phyloP scores from a whole-genome alignment of 2,888 invertebrate species.

The Dasypogon diadema region DNA sequence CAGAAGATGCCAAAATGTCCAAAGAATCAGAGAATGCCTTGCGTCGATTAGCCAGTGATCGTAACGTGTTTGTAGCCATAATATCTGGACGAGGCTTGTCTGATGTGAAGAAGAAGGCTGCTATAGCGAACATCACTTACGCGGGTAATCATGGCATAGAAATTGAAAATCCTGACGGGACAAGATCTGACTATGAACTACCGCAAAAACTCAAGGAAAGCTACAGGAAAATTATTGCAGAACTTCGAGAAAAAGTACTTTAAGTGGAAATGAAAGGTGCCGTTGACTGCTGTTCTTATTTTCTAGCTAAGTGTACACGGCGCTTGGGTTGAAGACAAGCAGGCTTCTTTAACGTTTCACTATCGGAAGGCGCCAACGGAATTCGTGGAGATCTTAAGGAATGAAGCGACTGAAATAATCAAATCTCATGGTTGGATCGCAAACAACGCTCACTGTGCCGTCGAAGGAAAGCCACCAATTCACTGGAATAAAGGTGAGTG shows the following conservation, averaged over 20 bases:
- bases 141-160: slow-evolving; percentile 83
- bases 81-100: slow-evolving; percentile 79
- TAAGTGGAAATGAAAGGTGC: not conserved
- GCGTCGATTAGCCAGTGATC: slow-evolving; percentile 74
- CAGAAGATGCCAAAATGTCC: slow-evolving; percentile 77
- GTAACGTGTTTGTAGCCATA: slow-evolving; percentile 78
- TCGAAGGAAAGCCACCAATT: slow-evolving; percentile 83
- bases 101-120: slow-evolving; percentile 77
- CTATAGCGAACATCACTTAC: slow-evolving; percentile 73
- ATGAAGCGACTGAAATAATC: slow-evolving; percentile 74
- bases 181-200: slow-evolving; percentile 79
- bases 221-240: slow-evolving; percentile 73
- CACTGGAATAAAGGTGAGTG: slow-evolving; percentile 80
- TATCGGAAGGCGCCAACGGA: slow-evolving; percentile 77
- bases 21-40: slow-evolving; percentile 76
- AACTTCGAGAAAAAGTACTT: slow-evolving; percentile 73
- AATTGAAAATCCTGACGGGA: slow-evolving; percentile 80
- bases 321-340: slow-evolving; percentile 83
- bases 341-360: slow-evolving; percentile 78
- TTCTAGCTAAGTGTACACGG: slow-evolving; percentile 73
- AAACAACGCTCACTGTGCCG: slow-evolving; percentile 77
- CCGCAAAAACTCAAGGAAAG: slow-evolving; percentile 75
- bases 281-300: not conserved
- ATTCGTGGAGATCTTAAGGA: slow-evolving; percentile 70
- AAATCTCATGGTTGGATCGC: slow-evolving; percentile 76